phyloP scores from a whole-genome alignment of 1,140 invertebrate genomes.

The Ephestia elutella region DNA sequence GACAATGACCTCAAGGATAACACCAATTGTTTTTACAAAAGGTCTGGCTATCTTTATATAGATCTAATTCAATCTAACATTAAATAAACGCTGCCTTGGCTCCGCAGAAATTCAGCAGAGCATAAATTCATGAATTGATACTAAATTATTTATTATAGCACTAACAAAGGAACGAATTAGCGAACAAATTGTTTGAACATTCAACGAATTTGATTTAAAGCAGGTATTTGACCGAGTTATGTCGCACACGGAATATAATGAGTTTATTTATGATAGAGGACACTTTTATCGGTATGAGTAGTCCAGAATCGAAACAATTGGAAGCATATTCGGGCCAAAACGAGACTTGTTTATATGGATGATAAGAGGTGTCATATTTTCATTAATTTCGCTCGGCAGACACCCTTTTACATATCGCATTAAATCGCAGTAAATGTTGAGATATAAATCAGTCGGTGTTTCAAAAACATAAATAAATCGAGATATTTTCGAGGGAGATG shows the following conservation, averaged over 20 bases:
- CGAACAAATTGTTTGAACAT: slow-evolving; percentile 36
- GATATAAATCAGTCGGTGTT: slow-evolving; percentile 23
- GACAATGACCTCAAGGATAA: not conserved
- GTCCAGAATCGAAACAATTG: slow-evolving; percentile 17
- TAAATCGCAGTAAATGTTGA: slow-evolving; percentile 15
- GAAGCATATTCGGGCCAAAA: slow-evolving; percentile 27
- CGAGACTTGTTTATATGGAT: slow-evolving; percentile 31
- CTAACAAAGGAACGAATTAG: slow-evolving; percentile 41
- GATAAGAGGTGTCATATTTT: slow-evolving; percentile 24
- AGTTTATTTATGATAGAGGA: slow-evolving; percentile 45
- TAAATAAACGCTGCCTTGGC: not conserved
- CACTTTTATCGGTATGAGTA: slow-evolving; percentile 39
- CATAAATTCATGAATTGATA: slow-evolving; percentile 17
- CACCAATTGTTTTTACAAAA: slow-evolving; percentile 1
- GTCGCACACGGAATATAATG: slow-evolving; percentile 38
- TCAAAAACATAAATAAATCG: slow-evolving; percentile 24
- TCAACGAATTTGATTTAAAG: slow-evolving; percentile 50
- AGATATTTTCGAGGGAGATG: slow-evolving; percentile 27
- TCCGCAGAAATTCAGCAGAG: slow-evolving; percentile 14
- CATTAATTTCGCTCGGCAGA: slow-evolving; percentile 23
- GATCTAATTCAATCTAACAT: not conserved
- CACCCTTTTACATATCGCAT: slow-evolving; percentile 9
- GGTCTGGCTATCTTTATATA: not conserved
- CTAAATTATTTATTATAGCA: slow-evolving; percentile 48
- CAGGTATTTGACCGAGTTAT: slow-evolving; percentile 58